Percentiles rank a stretch among this genome's conserved stretches.
Conservation (phyloP, 2,113 vertebrate genomes). For the Dicentrarchus labrax region DNA sequence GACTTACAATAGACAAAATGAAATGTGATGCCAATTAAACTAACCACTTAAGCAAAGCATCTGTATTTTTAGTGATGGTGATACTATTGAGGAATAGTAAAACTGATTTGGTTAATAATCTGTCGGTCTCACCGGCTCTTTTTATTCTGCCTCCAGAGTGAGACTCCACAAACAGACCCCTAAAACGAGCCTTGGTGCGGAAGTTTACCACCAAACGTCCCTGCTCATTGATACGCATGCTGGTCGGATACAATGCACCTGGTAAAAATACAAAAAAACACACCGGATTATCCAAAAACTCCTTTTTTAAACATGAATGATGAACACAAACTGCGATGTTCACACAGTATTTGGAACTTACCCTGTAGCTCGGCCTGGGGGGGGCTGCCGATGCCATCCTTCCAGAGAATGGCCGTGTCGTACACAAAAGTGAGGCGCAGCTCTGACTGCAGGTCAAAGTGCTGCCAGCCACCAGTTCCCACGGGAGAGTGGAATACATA, state of each 20-base stretch:
- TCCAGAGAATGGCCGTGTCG: slow-evolving; percentile 97
- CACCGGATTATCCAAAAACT: neutral
- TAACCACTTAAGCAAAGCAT: neutral
- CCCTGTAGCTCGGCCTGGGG: slow-evolving; percentile 94
- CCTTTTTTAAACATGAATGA: neutral
- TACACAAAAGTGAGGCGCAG: slow-evolving; percentile 96
- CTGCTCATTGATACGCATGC: slow-evolving; percentile 93
- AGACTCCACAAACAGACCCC: slow-evolving; percentile 91
- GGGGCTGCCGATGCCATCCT: slow-evolving; percentile 92
- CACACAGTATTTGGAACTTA: slow-evolving; percentile 40
- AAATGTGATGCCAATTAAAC: neutral
- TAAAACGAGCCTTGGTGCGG: slow-evolving; percentile 93
- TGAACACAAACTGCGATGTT: neutral
- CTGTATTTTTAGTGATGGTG: neutral
- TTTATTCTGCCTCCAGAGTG: slow-evolving; percentile 77
- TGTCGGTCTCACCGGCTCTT: slow-evolving; percentile 81
- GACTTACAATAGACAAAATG: neutral
- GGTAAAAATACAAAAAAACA: neutral
- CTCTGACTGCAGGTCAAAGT: slow-evolving; percentile 95
- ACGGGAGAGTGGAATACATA: slow-evolving; percentile 95
- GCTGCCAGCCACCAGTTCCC: slow-evolving; percentile 93
- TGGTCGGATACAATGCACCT: slow-evolving; percentile 95
- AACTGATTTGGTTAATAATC: neutral
- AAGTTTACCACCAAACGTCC: slow-evolving; percentile 95
- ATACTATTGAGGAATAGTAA: neutral